Percentiles rank a stretch among this genome's conserved stretches.
Evolutionary conservation across 2,797 vertebrate species (phyloP).

Genomic region (Petrocephalus schoutedeni): DNA sequence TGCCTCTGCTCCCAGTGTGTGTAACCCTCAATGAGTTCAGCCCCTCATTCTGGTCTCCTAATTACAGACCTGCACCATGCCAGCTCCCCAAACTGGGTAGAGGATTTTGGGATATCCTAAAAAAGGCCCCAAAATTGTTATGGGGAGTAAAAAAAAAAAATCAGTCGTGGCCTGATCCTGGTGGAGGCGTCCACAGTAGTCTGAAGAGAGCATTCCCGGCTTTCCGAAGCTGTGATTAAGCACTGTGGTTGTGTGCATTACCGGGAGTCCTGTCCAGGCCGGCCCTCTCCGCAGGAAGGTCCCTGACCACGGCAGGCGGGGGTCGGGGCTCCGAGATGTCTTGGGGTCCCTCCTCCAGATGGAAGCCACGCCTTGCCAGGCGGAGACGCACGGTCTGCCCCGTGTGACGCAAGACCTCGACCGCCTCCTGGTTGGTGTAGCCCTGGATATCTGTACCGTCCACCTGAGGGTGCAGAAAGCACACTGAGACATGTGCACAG

Average conservation of each 20-base stretch:
- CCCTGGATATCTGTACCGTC: constrained; percentile 91
- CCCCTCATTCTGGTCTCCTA: neutral
- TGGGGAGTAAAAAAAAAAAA: neutral
- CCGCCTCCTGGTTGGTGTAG: constrained; percentile 95
- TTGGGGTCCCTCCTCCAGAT: constrained; percentile 62
- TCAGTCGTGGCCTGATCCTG: neutral
- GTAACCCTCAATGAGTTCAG: neutral
- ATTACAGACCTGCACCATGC: constrained; percentile 7
- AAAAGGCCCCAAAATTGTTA: constrained; percentile 19
- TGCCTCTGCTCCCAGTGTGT: neutral
- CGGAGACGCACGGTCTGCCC: constrained; percentile 83
- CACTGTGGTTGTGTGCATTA: constrained; percentile 27
- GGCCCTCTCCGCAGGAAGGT: constrained; percentile 41
- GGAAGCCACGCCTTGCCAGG: constrained; percentile 73
- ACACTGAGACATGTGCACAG: neutral
- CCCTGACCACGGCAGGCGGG: constrained; percentile 41
- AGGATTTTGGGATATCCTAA: constrained; percentile 15
- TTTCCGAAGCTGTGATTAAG: neutral
- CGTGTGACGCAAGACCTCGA: constrained; percentile 86
- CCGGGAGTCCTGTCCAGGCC: constrained; percentile 46
- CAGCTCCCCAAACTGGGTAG: constrained; percentile 16
- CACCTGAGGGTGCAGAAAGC: constrained; percentile 65
- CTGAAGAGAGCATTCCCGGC: neutral
- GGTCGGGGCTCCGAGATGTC: constrained; percentile 44
- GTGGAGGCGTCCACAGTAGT: neutral